phyloP scores from a whole-genome alignment of 2,113 vertebrate species.

The Istiophorus platypterus region DNA sequence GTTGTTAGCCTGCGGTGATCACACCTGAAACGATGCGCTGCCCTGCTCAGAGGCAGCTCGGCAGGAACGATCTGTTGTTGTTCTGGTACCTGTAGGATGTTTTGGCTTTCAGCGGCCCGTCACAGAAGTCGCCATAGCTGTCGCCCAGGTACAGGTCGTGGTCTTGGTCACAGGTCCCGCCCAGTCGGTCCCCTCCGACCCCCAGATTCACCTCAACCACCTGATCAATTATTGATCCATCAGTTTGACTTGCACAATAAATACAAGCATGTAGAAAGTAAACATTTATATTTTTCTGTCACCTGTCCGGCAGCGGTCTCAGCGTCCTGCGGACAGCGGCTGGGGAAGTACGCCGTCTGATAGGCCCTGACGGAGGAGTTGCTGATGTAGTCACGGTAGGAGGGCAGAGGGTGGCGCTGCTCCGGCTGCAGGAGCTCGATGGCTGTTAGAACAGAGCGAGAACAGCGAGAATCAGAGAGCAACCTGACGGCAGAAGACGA shows the following conservation, averaged over 20 bases:
- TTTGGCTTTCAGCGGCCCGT: slow-evolving; percentile 73
- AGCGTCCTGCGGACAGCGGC: slow-evolving; percentile 89
- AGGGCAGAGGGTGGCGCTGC: slow-evolving; percentile 91
- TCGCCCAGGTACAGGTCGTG: slow-evolving; percentile 67
- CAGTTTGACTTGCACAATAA: not conserved
- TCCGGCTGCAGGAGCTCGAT: slow-evolving; percentile 88
- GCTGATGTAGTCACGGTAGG: slow-evolving; percentile 92
- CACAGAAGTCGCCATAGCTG: slow-evolving; percentile 73
- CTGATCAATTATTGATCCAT: slow-evolving; percentile 31
- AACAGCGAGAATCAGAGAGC: not conserved
- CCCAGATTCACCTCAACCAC: slow-evolving; percentile 79
- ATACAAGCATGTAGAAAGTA: too few species aligned
- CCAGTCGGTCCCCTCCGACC: slow-evolving; percentile 73
- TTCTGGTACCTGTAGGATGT: slow-evolving; percentile 71
- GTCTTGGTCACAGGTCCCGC: slow-evolving; percentile 74
- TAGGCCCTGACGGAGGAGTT: slow-evolving; percentile 91
- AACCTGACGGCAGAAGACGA: not conserved
- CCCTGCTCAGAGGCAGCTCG: not conserved
- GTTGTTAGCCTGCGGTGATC: not conserved
- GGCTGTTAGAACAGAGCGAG: slow-evolving; percentile 75
- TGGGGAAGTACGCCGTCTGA: slow-evolving; percentile 94
- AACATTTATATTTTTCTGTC: too few species aligned
- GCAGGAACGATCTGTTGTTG: not conserved
- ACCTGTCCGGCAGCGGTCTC: slow-evolving; percentile 83
- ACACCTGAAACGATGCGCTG: not conserved